Percentiles rank a stretch among this genome's conserved stretches.
Evolutionary conservation across 2,113 vertebrate genomes (phyloP).

Genomic region (Casuarius casuarius): DNA sequence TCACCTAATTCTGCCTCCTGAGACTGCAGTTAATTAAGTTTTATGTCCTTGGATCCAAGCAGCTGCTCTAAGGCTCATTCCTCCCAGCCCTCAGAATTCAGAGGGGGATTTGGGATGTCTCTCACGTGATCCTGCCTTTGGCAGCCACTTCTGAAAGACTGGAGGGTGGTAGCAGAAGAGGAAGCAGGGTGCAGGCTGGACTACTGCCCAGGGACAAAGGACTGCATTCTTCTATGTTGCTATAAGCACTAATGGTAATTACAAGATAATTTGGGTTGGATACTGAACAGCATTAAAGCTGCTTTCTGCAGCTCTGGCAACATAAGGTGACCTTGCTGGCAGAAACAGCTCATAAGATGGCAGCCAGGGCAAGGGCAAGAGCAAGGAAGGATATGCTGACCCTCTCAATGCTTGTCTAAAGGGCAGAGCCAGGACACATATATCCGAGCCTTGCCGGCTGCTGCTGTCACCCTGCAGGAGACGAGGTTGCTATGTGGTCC

Average conservation of each 20-base stretch:
- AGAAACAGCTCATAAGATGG: neutral
- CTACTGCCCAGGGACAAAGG: conserved; percentile 32
- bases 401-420: neutral
- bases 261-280: conserved; percentile 3
- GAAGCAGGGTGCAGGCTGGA: conserved; percentile 32
- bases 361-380: neutral
- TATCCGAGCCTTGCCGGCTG: neutral
- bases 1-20: neutral
- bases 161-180: neutral
- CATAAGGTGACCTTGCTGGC: neutral
- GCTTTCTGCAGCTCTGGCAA: conserved; percentile 4
- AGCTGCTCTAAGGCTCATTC: neutral
- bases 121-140: conserved; percentile 43
- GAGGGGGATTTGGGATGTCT: neutral
- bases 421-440: neutral
- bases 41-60: neutral
- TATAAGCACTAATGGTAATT: conserved; percentile 40
- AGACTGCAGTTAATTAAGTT: conserved; percentile 29
- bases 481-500: neutral
- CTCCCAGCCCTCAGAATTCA: neutral
- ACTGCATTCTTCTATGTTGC: conserved; percentile 39
- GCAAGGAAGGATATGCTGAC: neutral
- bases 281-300: conserved; percentile 15
- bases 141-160: neutral
- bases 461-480: neutral